These are phyloP conservation scores for Otus scops DNA, from an alignment of 2,797 vertebrate genomes.

Conservation along the genomic window DNA sequence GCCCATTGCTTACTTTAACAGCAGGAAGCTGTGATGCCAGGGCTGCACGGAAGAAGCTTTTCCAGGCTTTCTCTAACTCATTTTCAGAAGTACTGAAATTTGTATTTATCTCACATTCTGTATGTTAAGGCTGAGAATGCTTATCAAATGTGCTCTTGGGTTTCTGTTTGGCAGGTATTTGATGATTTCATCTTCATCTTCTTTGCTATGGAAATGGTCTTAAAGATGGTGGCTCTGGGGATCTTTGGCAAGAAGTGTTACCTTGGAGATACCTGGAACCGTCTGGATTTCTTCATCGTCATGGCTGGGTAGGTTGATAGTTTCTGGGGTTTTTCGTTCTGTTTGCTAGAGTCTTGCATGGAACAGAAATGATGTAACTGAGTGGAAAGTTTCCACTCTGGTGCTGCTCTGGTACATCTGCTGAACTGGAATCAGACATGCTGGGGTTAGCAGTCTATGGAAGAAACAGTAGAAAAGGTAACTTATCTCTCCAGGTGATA, in stretches of 20 bases:
- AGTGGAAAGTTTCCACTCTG: not conserved
- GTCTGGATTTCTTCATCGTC: slow-evolving; percentile 97
- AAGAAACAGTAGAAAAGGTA: not conserved
- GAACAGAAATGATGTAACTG: not conserved
- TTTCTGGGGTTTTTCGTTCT: not conserved
- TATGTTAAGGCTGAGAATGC: not conserved
- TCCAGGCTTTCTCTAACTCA: not conserved
- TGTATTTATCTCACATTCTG: not conserved
- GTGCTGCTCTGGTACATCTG: not conserved
- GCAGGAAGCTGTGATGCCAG: not conserved
- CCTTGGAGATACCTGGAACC: slow-evolving; percentile 98
- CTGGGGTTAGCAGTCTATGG: not conserved
- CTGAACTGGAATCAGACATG: not conserved
- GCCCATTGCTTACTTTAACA: not conserved
- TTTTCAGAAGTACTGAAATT: not conserved
- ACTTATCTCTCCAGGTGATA: not conserved
- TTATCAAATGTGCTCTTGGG: not conserved
- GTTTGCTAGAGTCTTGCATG: not conserved
- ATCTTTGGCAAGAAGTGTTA: slow-evolving; percentile 95
- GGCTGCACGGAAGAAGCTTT: not conserved
- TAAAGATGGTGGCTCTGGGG: slow-evolving; percentile 97
- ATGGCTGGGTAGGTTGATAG: slow-evolving; percentile 88
- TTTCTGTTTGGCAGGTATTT: slow-evolving; percentile 83
- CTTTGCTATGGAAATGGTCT: slow-evolving; percentile 97
- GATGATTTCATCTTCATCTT: slow-evolving; percentile 98